These are phyloP conservation scores for Aythya baeri DNA, from an alignment of 2,113 vertebrate species.

Conservation along the genomic window DNA sequence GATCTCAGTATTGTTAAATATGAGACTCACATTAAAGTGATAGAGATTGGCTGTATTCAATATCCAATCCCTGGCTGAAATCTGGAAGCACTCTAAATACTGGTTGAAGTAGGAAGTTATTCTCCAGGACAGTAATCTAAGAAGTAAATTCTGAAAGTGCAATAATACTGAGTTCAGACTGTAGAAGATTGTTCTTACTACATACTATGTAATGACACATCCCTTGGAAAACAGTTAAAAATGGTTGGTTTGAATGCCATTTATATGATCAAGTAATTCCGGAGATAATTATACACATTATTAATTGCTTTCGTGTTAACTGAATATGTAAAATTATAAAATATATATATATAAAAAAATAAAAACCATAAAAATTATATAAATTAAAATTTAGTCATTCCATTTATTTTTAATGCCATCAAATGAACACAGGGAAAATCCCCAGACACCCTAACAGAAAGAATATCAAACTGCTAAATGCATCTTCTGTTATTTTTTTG, in stretches of 20 bases:
- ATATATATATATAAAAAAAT: no score
- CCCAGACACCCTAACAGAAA: not conserved
- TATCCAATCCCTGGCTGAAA: not conserved
- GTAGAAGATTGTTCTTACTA: not conserved
- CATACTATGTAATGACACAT: not conserved
- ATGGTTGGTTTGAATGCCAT: not conserved
- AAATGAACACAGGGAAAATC: not conserved
- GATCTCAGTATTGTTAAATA: not conserved
- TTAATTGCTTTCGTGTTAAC: constrained; percentile 28
- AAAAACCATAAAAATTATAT: no score
- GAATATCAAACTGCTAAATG: not conserved
- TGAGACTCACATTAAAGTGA: not conserved
- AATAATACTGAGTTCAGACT: constrained; percentile 6
- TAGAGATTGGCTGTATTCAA: not conserved
- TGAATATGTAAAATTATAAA: not conserved
- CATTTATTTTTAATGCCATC: constrained; percentile 42
- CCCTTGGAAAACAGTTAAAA: not conserved
- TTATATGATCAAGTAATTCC: constrained; percentile 13
- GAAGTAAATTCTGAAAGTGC: not conserved
- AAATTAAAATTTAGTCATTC: not conserved
- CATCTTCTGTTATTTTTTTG: not conserved
- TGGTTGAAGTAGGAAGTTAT: not conserved
- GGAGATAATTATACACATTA: constrained; percentile 26
- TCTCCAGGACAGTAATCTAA: not conserved
- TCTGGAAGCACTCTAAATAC: not conserved